phyloP scores from a whole-genome alignment of 2,113 vertebrate species.

The Platysternon megacephalum region DNA sequence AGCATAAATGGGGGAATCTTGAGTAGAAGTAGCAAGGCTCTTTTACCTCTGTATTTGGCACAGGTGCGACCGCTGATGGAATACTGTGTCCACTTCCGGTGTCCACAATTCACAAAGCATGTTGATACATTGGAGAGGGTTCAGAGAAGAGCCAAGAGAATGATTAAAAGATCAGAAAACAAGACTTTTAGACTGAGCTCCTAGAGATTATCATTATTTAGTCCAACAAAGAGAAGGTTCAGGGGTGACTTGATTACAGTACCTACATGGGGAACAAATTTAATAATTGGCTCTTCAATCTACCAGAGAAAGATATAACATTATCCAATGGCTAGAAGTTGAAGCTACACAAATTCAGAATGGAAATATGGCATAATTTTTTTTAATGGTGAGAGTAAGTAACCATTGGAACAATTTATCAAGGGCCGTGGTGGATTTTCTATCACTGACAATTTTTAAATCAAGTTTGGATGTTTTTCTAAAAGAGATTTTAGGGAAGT shows the following conservation, averaged over 20 bases:
- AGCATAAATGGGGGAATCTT: too few species aligned
- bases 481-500: background rate
- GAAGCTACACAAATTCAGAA: background rate
- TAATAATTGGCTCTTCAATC: background rate
- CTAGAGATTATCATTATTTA: background rate
- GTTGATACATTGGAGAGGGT: background rate
- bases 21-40: too few species aligned
- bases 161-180: background rate
- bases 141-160: background rate
- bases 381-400: background rate
- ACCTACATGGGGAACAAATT: background rate
- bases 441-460: background rate
- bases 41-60: too few species aligned
- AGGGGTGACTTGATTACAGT: background rate
- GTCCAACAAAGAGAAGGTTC: background rate
- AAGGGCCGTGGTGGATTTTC: background rate
- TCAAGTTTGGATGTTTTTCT: background rate
- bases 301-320: background rate
- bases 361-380: background rate
- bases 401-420: background rate
- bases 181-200: background rate
- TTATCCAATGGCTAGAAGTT: background rate
- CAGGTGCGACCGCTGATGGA: too few species aligned
- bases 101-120: too few species aligned
- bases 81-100: too few species aligned